Base-by-base conservation (phyloP, 1,140 invertebrate genomes). In the Brachionus manjavacas region DNA sequence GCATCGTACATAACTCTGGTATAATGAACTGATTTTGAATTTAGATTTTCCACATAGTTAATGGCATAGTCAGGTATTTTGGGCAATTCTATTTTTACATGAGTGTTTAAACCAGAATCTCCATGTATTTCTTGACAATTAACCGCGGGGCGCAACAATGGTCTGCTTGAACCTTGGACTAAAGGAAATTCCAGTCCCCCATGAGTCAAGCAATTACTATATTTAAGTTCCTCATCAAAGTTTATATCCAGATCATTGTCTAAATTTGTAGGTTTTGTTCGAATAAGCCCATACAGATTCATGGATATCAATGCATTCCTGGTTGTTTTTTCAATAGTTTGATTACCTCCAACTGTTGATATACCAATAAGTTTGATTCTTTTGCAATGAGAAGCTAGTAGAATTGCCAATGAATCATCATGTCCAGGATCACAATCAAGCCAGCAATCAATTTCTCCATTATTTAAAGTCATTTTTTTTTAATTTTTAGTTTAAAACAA, bases 401-500 rank as follows among this genome's bases (percentile, higher is more conserved):
- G 8, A 23, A 83, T 83, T 11, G 81, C 81, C 20, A 83, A 23
- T 11, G 41, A 68, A 83, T 83, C 81, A 70, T 83, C 81, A 70
- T 83, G 81, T 7, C 81, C 81, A 9, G 81, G 81, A 41, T 83
- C 81, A 55, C 81, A 83, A n/a, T 83, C 81, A 31, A 83, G 49
- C 81, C 81, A 83, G 35, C 79, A 81, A 39, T 81, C 64, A 9
- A 35, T 81, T 64, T 20, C n/a, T 49, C 49, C 72, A 9, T 4
- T 25, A 28, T 76, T n/a, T 25, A 20, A 25, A 41, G 8, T 23
- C 72, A 76, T 76, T 25, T 14, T 23, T 43, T 74, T 43, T 46
- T 11, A 43, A 20, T 9, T 43, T 39, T n/a, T 16, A 46, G 11
- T 46, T 1, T 23, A 43, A 43, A 8, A 20, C 28, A 8, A 23